Base-by-base conservation (phyloP, 2,113 vertebrate species). In the Perca fluviatilis region DNA sequence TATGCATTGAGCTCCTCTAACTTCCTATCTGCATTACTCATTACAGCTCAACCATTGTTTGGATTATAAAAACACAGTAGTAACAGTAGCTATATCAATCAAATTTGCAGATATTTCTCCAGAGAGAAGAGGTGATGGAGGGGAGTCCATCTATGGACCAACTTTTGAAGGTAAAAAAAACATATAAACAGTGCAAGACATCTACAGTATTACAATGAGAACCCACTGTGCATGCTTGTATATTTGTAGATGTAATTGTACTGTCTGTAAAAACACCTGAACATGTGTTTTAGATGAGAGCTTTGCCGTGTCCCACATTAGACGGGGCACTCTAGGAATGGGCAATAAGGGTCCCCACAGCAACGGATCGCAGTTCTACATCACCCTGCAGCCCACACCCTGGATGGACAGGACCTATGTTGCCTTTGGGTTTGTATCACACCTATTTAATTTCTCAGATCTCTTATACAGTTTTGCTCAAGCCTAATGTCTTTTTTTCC, bases 301-400 rank as follows among this genome's bases (percentile, higher is more conserved):
- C 86, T 98, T 96, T 91, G 93, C 96, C 2, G 0, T 98, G 50
- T 88, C 82, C 75, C 97, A 99, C 87, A 92, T 89, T 75, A 97
- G 95, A 91, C 95, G 95, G 57, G 96, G 97, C 25, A 86, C 94
- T 83, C 93, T 98, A 0, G 93, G 96, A 77, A 99, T 98, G 97
- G 96, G 94, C 85, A 99, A 97, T 91, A 96, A 95, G 82, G 96
- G 97, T 50, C 82, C 74, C n/a, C 97, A 99, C 75, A 98, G 86
- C 83, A 99, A 99, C 0, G 92, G 89, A 36, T 98, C 95, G 0
- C 96, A 99, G 86, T 98, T 99, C 91, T 98, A 97, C 83, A 96
- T 98, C 92, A 98, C 96, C 14, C 90, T 99, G n/a, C 95, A 97
- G 86, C 86, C 97, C 70, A 67, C 94, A 11, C 91, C 86, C 11